These are phyloP conservation scores for Upupa epops DNA, from an alignment of 2,113 vertebrate species.

Conservation along the genomic window DNA sequence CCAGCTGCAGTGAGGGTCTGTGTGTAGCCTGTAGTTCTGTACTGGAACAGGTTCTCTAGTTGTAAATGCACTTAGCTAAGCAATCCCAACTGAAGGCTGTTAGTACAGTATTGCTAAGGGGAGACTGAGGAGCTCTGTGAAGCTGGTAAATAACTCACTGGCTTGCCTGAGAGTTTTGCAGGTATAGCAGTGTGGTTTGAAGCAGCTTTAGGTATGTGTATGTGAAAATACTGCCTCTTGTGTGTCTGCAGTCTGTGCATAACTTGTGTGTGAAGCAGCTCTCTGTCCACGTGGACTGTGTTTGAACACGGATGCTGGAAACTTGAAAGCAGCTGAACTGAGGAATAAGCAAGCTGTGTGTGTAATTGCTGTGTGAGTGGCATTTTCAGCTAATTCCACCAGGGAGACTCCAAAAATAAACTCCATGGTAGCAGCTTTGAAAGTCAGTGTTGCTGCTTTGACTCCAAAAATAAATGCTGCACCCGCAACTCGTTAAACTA, in stretches of 20 bases:
- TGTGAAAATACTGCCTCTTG: neutral
- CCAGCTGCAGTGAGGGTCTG: neutral
- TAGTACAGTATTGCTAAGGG: fast-evolving
- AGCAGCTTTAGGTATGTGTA: neutral
- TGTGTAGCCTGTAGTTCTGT: too few species aligned
- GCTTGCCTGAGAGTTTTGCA: neutral
- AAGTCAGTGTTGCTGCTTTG: slow-evolving; percentile 19
- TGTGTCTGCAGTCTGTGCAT: neutral
- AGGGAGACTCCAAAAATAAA: slow-evolving; percentile 63
- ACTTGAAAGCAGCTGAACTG: neutral
- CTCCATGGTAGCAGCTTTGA: neutral
- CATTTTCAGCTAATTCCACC: slow-evolving; percentile 9
- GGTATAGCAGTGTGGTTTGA: neutral
- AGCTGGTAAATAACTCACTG: neutral
- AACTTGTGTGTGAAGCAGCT: neutral
- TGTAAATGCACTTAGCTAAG: fast-evolving
- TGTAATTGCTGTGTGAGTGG: neutral
- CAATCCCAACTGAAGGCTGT: neutral
- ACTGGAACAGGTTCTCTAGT: neutral
- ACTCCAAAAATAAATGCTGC: slow-evolving; percentile 52
- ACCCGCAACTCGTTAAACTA: neutral
- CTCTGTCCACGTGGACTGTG: fast-evolving
- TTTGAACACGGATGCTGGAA: neutral
- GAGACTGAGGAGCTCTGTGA: neutral
- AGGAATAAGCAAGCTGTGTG: neutral